Conservation (phyloP, 1,140 invertebrate genomes). For the Calliopsis andreniformis region DNA sequence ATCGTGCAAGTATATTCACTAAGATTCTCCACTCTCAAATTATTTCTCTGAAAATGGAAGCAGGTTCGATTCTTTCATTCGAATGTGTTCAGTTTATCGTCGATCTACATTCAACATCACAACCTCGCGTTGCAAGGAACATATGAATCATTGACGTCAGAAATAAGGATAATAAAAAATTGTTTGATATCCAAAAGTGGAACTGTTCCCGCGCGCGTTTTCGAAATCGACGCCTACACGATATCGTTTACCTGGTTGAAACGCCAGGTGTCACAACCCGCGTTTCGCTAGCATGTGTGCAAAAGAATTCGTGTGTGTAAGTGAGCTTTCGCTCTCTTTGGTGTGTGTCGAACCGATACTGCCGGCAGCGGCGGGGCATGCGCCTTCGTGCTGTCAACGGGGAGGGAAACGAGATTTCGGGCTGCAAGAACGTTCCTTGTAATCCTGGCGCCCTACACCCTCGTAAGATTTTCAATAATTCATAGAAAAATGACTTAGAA, state of each 20-base stretch:
- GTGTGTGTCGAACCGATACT: slow-evolving; percentile 66
- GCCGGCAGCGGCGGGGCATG: slow-evolving; percentile 61
- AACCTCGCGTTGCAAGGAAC: too few species aligned
- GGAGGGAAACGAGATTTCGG: slow-evolving; percentile 49
- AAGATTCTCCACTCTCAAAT: too few species aligned
- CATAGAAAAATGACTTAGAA: slow-evolving; percentile 5
- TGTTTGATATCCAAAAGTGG: too few species aligned
- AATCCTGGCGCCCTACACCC: slow-evolving; percentile 27
- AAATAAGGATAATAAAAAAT: too few species aligned
- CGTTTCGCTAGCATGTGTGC: slow-evolving; percentile 24
- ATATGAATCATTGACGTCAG: too few species aligned
- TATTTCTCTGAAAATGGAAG: too few species aligned
- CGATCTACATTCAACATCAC: too few species aligned
- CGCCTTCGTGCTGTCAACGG: slow-evolving; percentile 40
- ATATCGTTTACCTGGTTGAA: neutral
- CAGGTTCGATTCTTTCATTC: too few species aligned
- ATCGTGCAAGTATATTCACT: too few species aligned
- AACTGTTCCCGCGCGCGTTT: slow-evolving; percentile 43
- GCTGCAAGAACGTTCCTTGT: slow-evolving; percentile 51
- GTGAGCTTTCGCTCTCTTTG: slow-evolving; percentile 50
- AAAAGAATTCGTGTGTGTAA: slow-evolving; percentile 41
- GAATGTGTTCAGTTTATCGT: too few species aligned
- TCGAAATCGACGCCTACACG: slow-evolving; percentile 18
- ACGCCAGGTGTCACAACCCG: slow-evolving; percentile 38
- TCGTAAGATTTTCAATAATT: neutral